phyloP scores from a whole-genome alignment of 2,113 vertebrate species.

The Grus americana region DNA sequence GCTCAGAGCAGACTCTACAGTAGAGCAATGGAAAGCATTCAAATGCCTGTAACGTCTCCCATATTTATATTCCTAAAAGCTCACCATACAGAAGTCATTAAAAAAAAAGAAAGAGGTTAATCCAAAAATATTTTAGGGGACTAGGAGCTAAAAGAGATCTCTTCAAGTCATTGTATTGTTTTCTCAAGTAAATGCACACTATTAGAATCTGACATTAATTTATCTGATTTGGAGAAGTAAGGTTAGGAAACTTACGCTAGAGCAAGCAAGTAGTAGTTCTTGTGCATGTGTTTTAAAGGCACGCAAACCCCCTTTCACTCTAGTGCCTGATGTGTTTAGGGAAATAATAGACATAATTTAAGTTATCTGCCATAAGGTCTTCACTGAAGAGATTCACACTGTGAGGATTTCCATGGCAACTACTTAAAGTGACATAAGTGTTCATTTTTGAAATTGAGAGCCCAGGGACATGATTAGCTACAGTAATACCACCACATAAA shows the following conservation, averaged over 20 bases:
- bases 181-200: neutral
- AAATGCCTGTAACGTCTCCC: neutral
- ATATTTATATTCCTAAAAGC: neutral
- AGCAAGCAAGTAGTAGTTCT: neutral
- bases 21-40: neutral
- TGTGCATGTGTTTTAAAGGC: neutral
- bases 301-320: neutral
- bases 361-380: slow-evolving; percentile 27
- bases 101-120: neutral
- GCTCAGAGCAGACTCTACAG: neutral
- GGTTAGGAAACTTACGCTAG: neutral
- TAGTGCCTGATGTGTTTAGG: neutral
- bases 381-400: slow-evolving; percentile 1
- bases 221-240: neutral
- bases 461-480: neutral
- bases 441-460: slow-evolving; percentile 19
- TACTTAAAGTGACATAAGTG: slow-evolving; percentile 3
- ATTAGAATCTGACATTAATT: neutral
- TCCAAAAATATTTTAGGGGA: neutral
- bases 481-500: neutral
- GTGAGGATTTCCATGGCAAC: slow-evolving; percentile 60
- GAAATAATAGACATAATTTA: slow-evolving; percentile 28
- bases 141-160: neutral
- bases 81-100: neutral
- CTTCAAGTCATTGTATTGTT: neutral